Evolutionary conservation across 2,113 vertebrate species (phyloP), one percentile per base, ranked within the genome.

Genomic region (Carlito syrichta): DNA sequence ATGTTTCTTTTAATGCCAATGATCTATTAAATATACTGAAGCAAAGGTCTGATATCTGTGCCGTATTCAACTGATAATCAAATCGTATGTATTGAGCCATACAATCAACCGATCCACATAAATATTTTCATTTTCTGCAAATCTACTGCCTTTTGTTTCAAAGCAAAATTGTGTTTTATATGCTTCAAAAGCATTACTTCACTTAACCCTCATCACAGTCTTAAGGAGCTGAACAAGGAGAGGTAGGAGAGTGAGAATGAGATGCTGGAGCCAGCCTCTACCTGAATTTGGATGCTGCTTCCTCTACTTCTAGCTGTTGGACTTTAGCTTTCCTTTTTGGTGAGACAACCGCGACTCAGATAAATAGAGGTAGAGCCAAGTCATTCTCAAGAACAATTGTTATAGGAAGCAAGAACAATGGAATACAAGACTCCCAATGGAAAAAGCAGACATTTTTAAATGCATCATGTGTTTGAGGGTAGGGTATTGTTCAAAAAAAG

Each of bases 41-140:
- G 23, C 27, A 78, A 79, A 32, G 88, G 78, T 96, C 48, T 91
- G 17, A 63, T 76, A 87, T 89, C 43, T 52, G 19, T 16, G 11
- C 66, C 22, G 52, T 22, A 89, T 86, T 94, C 86, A 88, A 58
- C 25, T 78, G 52, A 79, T 83, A 58, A 94, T 81, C 69, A 96
- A 86, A 71, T 89, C 82, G n/a, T 93, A 74, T 17, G 22, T 58
- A 52, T 93, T 86, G 38, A 74, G 56, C 14, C 56, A 93, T 45
- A 45, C 35, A 81, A 79, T 63, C 66, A 88, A 52, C 12, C 20
- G 58, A 73, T n/a, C n/a, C 38, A 52, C 38, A 35, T 43, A 94
- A 82, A 93, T 48, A 81, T 66, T 74, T 85, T 73, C 48, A 71
- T 81, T 95, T 73, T 56, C 17, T 87, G 76, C 27, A 89, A 81